phyloP scores from a whole-genome alignment of 2,797 vertebrate species.

The Anguilla pacifica region DNA sequence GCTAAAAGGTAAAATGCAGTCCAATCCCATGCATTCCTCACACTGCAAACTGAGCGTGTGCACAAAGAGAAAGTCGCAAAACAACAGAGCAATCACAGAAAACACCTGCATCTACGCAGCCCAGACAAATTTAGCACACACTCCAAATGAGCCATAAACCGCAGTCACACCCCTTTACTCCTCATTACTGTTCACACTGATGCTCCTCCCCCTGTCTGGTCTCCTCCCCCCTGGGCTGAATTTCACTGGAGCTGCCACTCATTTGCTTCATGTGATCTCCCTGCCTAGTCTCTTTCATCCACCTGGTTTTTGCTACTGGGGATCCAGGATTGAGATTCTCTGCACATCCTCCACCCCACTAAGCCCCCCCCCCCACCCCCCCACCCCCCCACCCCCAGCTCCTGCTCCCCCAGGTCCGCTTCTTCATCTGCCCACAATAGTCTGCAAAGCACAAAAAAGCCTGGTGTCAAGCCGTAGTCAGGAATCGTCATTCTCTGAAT shows the following conservation, averaged over 20 bases:
- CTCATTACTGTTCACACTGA: conserved; percentile 18
- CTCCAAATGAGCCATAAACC: background rate
- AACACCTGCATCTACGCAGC: background rate
- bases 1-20: background rate
- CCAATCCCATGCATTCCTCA: background rate
- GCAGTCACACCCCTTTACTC: conserved; percentile 26
- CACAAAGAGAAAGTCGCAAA: background rate
- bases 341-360: conserved; percentile 45
- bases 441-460: conserved; percentile 41
- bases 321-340: conserved; percentile 57
- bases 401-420: conserved; percentile 47
- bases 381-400: conserved; percentile 25
- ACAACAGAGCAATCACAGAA: background rate
- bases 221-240: background rate
- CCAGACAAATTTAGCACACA: background rate
- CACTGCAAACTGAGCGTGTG: background rate
- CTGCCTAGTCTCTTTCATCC: conserved; percentile 49
- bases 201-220: conserved; percentile 5
- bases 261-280: conserved; percentile 48
- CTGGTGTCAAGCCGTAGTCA: conserved; percentile 47
- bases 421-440: conserved; percentile 57
- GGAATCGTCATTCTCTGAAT: conserved; percentile 46
- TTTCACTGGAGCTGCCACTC: conserved; percentile 18
- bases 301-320: conserved; percentile 49
- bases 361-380: conserved; percentile 32